phyloP scores from a whole-genome alignment of 1,140 invertebrate genomes.

The Ganaspis sp. region DNA sequence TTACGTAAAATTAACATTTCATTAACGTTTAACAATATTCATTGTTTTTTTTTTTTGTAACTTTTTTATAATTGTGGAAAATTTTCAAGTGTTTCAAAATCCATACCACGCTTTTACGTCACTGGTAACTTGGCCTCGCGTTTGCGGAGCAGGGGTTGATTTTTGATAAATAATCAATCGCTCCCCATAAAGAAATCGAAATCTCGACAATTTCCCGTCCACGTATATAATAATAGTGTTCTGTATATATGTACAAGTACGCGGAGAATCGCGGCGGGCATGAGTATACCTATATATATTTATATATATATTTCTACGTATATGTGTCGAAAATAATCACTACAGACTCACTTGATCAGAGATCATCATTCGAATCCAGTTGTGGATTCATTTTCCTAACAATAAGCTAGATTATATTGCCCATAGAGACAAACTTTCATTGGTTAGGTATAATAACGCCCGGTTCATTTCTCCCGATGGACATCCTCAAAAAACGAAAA shows the following conservation, averaged over 20 bases:
- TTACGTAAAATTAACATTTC: too few relatives aligned
- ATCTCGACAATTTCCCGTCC: background rate
- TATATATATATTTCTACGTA: slow-evolving; percentile 20
- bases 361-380: slow-evolving; percentile 47
- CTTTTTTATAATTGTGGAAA: slow-evolving; percentile 52
- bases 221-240: slow-evolving; percentile 6
- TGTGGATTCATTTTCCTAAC: slow-evolving; percentile 39
- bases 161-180: slow-evolving; percentile 52
- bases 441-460: slow-evolving; percentile 27
- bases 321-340: slow-evolving; percentile 50
- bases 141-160: slow-evolving; percentile 64
- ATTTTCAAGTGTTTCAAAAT: slow-evolving; percentile 68
- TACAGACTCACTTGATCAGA: slow-evolving; percentile 49
- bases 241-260: background rate
- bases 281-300: slow-evolving; percentile 49
- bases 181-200: background rate
- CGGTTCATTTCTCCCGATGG: background rate
- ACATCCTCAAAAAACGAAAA: background rate
- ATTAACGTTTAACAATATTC: too few relatives aligned
- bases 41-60: too few relatives aligned
- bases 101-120: slow-evolving; percentile 64
- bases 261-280: slow-evolving; percentile 47
- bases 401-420: slow-evolving; percentile 48
- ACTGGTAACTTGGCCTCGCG: slow-evolving; percentile 67
- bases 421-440: slow-evolving; percentile 40